Evolutionary conservation across 2,113 vertebrate species (phyloP).

Genomic region (Ochotona curzoniae): DNA sequence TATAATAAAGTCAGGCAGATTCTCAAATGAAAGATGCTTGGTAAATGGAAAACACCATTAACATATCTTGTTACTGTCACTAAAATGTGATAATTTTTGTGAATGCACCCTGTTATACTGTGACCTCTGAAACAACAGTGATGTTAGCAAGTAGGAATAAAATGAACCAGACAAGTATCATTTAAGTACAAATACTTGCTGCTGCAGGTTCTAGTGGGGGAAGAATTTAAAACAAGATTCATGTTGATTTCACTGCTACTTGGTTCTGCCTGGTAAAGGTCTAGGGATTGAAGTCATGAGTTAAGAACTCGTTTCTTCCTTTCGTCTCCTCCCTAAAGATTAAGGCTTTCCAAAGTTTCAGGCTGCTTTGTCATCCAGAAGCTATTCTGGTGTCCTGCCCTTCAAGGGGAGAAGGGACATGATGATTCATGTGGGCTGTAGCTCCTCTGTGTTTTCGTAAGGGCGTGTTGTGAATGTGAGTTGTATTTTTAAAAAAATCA

Average conservation of each 20-base stretch:
- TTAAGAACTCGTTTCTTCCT: conserved; percentile 36
- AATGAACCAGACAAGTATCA: background rate
- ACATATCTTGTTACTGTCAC: background rate
- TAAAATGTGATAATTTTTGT: background rate
- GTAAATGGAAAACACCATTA: background rate
- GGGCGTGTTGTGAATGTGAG: conserved; percentile 19
- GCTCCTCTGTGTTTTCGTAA: conserved; percentile 41
- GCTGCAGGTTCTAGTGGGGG: background rate
- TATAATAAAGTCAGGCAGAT: conserved; percentile 39
- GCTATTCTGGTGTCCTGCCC: conserved; percentile 47
- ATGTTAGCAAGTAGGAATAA: conserved; percentile 8
- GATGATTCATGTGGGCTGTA: conserved; percentile 18
- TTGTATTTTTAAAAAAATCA: background rate
- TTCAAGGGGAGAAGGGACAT: background rate
- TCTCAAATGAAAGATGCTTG: conserved; percentile 15
- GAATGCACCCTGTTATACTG: background rate
- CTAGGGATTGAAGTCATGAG: background rate
- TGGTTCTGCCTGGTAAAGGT: background rate
- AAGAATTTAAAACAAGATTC: conserved; percentile 13
- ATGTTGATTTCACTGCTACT: background rate
- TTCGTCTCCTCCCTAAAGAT: conserved; percentile 40
- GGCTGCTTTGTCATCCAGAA: conserved; percentile 14
- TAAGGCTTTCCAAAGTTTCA: conserved; percentile 51
- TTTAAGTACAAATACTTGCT: background rate
- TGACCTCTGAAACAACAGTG: background rate